A percentile compares a stretch with the other conserved stretches of the same genome.
Evolutionary conservation across 2,797 vertebrate species (phyloP).

Genomic region (Ciconia nigra): DNA sequence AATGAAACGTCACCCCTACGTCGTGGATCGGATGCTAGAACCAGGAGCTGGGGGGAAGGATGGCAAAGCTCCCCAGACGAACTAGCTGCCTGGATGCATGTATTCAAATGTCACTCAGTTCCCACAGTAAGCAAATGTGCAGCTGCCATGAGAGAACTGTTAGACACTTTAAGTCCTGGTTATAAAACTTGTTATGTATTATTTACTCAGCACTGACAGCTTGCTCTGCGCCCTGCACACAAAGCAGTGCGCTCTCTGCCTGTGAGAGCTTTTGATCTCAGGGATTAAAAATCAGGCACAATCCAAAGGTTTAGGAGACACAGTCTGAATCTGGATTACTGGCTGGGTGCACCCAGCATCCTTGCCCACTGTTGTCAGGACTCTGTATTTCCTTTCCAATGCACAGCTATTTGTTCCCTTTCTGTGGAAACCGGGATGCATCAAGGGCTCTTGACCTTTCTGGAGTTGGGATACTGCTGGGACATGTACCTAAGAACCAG

Average conservation of each 20-base stretch:
- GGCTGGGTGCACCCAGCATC: neutral
- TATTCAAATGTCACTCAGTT: neutral
- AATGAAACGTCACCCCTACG: neutral
- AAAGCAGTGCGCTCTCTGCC: neutral
- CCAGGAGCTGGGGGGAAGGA: neutral
- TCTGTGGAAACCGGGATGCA: neutral
- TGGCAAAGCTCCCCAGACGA: neutral
- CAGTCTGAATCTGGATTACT: neutral
- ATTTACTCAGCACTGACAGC: conserved; percentile 33
- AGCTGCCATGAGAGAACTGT: neutral
- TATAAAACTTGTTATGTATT: conserved; percentile 44
- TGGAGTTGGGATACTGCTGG: neutral
- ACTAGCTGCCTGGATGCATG: neutral
- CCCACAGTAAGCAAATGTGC: conserved; percentile 4
- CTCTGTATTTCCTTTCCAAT: neutral
- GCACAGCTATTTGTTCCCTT: neutral
- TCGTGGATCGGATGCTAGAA: neutral
- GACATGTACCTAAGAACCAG: neutral
- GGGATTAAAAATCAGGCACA: neutral
- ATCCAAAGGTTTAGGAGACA: neutral
- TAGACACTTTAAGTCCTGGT: neutral
- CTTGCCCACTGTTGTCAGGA: neutral
- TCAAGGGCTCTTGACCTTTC: neutral
- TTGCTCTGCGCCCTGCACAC: neutral
- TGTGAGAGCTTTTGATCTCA: neutral